Evolutionary conservation across 2,113 vertebrate genomes (phyloP), one percentile per base, ranked within the genome.

Genomic region (Lasiurus cinereus): DNA sequence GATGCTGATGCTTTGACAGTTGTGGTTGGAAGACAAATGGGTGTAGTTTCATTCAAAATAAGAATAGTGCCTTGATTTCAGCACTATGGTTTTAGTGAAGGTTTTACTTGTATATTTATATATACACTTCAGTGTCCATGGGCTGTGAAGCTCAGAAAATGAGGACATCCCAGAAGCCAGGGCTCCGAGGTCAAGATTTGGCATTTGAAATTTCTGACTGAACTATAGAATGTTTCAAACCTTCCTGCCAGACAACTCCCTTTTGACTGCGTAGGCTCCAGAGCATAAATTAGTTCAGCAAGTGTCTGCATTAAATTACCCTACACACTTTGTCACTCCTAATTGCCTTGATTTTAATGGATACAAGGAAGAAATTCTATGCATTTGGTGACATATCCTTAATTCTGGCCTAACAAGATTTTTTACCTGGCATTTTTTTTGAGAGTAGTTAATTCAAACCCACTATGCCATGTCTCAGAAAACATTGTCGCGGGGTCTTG

Each of bases 261-360:
- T 93, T 90, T 92, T 80, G 56, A 46, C 21, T 31, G n/a, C 22
- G 48, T 2, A 39, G 80, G 31, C 82, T 93, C 85, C 70, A 69
- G 87, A 95, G 88, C 48, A 95, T 92, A 94, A 96, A 95, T 96
- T 96, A 96, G 62, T 92, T 94, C 80, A 93, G 59, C 33, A 77
- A 96, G 78, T 85, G 43, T 79, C 87, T 97, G 80, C 43, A 50
- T 90, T 94, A 95, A 95, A 96, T 96, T 79, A 93, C n/a, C 13
- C 59, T 59, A 62, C 50, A 92, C 33, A 94, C 19, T 88, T 82
- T 92, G 59, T 82, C 72, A 74, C 27, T 97, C 66, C 73, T 52
- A 66, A 27, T 83, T 97, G 77, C 78, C 70, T 88, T 92, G 70
- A 62, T 92, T 97, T 95, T 94, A 93, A 88, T 94, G 43, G 59